Evolutionary conservation across 2,113 vertebrate species (phyloP).

Genomic region (Lepisosteus osseus): DNA sequence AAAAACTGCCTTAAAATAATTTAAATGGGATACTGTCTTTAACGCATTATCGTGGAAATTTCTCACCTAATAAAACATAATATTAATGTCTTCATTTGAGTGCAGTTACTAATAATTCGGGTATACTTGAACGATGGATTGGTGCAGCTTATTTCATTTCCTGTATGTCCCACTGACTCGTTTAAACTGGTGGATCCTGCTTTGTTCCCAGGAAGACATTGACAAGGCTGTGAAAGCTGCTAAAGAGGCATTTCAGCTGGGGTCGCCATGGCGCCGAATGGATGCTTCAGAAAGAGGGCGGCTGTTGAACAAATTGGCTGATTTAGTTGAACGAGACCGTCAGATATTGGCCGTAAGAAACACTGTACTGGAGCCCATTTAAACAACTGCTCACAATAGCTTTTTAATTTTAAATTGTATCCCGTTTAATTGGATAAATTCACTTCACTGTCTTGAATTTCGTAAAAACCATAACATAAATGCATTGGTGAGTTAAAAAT

Average conservation of each 20-base stretch:
- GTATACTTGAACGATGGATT: too few relatives aligned
- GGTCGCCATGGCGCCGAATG: slow-evolving; percentile 81
- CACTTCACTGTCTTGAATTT: too few relatives aligned
- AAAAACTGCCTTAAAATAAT: too few relatives aligned
- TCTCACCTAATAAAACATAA: too few relatives aligned
- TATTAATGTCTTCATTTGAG: too few relatives aligned
- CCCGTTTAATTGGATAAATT: too few relatives aligned
- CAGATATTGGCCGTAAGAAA: slow-evolving; percentile 75
- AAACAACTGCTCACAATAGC: neutral
- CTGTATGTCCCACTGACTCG: neutral
- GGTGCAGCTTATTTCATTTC: too few relatives aligned
- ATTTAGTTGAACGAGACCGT: slow-evolving; percentile 77
- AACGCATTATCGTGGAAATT: too few relatives aligned
- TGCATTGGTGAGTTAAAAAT: neutral
- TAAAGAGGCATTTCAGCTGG: slow-evolving; percentile 76
- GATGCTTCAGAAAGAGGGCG: slow-evolving; percentile 79
- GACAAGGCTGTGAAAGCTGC: slow-evolving; percentile 81
- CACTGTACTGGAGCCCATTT: neutral
- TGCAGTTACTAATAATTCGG: too few relatives aligned
- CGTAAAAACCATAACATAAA: neutral
- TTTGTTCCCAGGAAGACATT: slow-evolving; percentile 66
- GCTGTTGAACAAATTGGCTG: slow-evolving; percentile 73
- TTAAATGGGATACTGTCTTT: too few relatives aligned
- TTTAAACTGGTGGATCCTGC: neutral
- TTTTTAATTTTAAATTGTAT: neutral